phyloP scores from a whole-genome alignment of 2,797 vertebrate species.

The Xiphorhynchus erythropygius region DNA sequence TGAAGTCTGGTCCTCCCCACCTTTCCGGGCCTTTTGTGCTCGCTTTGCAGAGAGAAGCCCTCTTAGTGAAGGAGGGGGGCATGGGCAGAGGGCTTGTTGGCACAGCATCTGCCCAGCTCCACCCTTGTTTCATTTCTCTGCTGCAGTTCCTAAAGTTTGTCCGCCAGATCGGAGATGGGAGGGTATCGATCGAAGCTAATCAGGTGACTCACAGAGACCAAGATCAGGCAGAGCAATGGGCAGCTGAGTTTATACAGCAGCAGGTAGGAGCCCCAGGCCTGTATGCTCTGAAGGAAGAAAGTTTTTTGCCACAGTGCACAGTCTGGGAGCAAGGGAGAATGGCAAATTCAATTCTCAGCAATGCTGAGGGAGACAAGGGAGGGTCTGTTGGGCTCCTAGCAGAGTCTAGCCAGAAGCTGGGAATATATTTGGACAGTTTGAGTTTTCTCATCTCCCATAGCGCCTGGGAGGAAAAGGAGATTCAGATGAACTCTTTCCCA shows the following conservation, averaged over 20 bases:
- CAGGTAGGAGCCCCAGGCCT: constrained; percentile 85
- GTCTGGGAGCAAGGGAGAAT: constrained; percentile 30
- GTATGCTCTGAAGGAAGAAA: constrained; percentile 43
- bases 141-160: constrained; percentile 98
- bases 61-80: background rate
- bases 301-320: constrained; percentile 58
- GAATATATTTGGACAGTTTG: background rate
- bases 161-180: constrained; percentile 99
- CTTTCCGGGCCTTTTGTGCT: background rate
- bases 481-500: background rate
- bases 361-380: background rate
- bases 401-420: constrained; percentile 12
- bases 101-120: constrained; percentile 63
- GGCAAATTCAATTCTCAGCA: background rate
- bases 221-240: constrained; percentile 97
- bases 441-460: background rate
- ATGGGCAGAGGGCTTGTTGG: background rate
- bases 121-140: constrained; percentile 78
- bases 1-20: background rate
- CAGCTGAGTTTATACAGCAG: constrained; percentile 93
- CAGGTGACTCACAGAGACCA: constrained; percentile 91
- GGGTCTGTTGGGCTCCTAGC: background rate
- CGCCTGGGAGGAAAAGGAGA: background rate
- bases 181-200: constrained; percentile 96
- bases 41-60: background rate